Percentiles rank a stretch among this genome's conserved stretches.
phyloP scores from a whole-genome alignment of 2,888 invertebrate species.

The Octonoba sinensis region DNA sequence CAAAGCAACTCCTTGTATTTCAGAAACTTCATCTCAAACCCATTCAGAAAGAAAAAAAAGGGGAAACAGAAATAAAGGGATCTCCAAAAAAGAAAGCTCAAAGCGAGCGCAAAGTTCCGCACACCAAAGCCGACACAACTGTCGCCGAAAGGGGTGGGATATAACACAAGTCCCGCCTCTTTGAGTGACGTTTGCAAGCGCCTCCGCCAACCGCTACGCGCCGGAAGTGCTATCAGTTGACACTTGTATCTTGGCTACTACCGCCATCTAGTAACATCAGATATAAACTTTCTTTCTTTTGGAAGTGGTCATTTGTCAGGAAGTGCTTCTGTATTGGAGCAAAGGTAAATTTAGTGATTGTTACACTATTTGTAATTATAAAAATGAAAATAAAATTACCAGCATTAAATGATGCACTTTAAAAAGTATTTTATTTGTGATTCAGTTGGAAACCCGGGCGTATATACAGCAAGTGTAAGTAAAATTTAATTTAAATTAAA shows the following conservation, averaged over 20 bases:
- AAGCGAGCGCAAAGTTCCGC: conserved; percentile 61
- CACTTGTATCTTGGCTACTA: conserved; percentile 51
- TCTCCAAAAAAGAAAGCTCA: conserved; percentile 61
- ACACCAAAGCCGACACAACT: conserved; percentile 68
- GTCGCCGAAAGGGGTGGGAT: conserved; percentile 69
- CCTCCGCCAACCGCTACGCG: conserved; percentile 62
- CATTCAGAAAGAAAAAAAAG: background rate
- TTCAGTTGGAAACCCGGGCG: no score
- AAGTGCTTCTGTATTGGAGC: background rate
- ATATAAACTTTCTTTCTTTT: conserved; percentile 14
- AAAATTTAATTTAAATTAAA: no score
- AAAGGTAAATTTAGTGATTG: no score
- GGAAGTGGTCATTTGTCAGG: background rate
- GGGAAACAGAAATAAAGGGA: conserved; percentile 32
- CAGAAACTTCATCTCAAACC: conserved; percentile 16
- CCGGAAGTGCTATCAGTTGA: conserved; percentile 52
- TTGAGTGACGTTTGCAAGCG: conserved; percentile 53
- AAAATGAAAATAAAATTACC: no score
- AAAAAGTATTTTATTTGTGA: no score
- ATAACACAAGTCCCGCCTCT: conserved; percentile 64
- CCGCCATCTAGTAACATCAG: conserved; percentile 42
- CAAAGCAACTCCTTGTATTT: conserved; percentile 21
- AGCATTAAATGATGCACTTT: no score
- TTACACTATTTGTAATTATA: no score
- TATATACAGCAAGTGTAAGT: no score